phyloP scores from a whole-genome alignment of 2,797 vertebrate species.

The Cryptoblepharus egeriae region DNA sequence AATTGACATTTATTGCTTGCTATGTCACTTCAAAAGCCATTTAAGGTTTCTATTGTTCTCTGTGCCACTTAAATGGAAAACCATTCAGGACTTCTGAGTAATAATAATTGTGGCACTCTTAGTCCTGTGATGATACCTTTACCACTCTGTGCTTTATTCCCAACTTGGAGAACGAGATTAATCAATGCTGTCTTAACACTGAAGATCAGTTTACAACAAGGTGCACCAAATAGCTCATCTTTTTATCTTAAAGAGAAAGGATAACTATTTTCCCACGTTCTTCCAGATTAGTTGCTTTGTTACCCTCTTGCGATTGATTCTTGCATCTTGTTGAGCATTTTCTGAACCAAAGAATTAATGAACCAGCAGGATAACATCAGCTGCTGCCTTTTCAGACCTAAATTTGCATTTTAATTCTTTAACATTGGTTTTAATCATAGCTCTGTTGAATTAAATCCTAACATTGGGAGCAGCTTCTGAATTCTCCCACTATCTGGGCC shows the following conservation, averaged over 20 bases:
- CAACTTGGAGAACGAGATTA: conserved; percentile 34
- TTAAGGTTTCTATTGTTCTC: conserved; percentile 47
- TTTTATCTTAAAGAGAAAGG: conserved; percentile 35
- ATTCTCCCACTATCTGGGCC: not conserved
- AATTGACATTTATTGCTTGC: conserved; percentile 51
- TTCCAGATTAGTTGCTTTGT: conserved; percentile 46
- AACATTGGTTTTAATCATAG: not conserved
- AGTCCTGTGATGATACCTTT: conserved; percentile 25
- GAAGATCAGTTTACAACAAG: conserved; percentile 22
- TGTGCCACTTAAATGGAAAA: conserved; percentile 48
- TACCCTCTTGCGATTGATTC: conserved; percentile 50
- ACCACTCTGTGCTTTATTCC: conserved; percentile 36
- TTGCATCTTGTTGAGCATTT: conserved; percentile 44
- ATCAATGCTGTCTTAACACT: conserved; percentile 51
- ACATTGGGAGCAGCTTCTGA: not conserved
- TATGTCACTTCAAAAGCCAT: conserved; percentile 50
- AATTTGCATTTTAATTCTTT: conserved; percentile 17
- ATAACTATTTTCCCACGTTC: conserved; percentile 30
- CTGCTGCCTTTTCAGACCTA: conserved; percentile 6
- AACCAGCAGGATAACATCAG: conserved; percentile 36
- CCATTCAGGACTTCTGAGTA: conserved; percentile 40
- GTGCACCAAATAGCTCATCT: conserved; percentile 25
- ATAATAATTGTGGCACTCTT: conserved; percentile 48
- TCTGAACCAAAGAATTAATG: conserved; percentile 51
- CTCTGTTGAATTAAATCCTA: not conserved